Evolutionary conservation across 2,888 invertebrate species (phyloP).

Genomic region (Netelia inedita): DNA sequence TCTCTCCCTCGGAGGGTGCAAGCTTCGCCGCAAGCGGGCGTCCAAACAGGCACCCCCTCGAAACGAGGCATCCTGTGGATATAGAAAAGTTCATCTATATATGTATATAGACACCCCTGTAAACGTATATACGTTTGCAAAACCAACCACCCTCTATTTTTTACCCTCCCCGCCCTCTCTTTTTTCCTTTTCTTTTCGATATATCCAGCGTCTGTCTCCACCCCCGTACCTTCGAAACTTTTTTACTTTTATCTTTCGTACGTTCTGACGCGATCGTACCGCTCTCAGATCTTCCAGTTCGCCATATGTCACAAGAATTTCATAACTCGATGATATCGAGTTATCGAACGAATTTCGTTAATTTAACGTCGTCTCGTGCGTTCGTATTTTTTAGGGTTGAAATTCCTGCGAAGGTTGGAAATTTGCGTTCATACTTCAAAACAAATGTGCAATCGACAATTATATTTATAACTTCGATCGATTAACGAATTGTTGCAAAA

Average conservation of each 20-base stretch:
- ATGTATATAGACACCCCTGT: conserved; percentile 39
- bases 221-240: too few species aligned
- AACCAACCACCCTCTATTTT: conserved; percentile 25
- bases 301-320: conserved; percentile 2
- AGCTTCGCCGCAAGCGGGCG: conserved; percentile 71
- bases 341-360: background rate
- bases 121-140: conserved; percentile 59
- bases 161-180: background rate
- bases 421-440: too few species aligned
- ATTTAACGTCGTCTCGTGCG: too few species aligned
- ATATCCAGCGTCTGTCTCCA: too few species aligned
- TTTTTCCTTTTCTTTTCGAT: background rate
- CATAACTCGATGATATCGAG: conserved; percentile 1
- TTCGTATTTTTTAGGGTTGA: too few species aligned
- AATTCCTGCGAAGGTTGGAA: too few species aligned
- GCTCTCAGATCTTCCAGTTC: background rate
- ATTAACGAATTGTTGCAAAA: too few species aligned
- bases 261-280: too few species aligned
- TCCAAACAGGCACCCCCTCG: conserved; percentile 74
- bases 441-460: too few species aligned
- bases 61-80: conserved; percentile 69
- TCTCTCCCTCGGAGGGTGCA: conserved; percentile 57
- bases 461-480: too few species aligned
- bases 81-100: conserved; percentile 68
- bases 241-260: too few species aligned